Evolutionary conservation across 64 coral and sea anemone species (phyloP).

Genomic region (Anthopleura sola): DNA sequence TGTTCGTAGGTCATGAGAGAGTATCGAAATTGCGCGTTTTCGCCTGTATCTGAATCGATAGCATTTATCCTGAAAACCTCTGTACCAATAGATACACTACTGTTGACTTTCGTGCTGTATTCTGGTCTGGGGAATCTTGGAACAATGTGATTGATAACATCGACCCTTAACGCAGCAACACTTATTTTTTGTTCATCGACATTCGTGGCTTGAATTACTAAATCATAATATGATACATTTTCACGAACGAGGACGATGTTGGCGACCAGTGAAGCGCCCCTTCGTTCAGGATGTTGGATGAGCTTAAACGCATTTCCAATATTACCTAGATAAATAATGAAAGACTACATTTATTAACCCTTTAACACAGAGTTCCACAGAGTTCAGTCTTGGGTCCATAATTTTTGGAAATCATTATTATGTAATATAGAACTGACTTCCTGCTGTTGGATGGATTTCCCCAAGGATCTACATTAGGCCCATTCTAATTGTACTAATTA

Average conservation of each 20-base stretch:
- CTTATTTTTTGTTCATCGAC: conserved; percentile 65
- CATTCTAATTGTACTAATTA: not conserved
- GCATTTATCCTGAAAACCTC: conserved; percentile 72
- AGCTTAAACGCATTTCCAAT: conserved; percentile 61
- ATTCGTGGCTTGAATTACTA: conserved; percentile 74
- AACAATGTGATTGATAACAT: conserved; percentile 65
- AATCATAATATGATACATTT: conserved; percentile 33
- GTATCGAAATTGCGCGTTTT: conserved; percentile 52
- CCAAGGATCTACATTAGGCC: not conserved
- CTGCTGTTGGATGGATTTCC: not conserved
- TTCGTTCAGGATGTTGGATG: conserved; percentile 8
- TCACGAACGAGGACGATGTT: conserved; percentile 62
- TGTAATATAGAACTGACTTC: no score
- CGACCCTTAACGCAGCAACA: conserved; percentile 26
- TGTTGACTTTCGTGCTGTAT: conserved; percentile 68
- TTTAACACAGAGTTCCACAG: no score
- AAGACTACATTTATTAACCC: no score
- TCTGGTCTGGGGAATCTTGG: conserved; percentile 44
- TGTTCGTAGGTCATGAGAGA: conserved; percentile 32
- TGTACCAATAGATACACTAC: conserved; percentile 49
- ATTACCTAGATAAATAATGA: conserved; percentile 30
- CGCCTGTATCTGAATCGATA: conserved; percentile 45
- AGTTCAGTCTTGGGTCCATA: no score
- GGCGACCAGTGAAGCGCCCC: conserved; percentile 60
- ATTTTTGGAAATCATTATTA: no score